phyloP scores from a whole-genome alignment of 1,140 invertebrate genomes.

The Halotydeus destructor region DNA sequence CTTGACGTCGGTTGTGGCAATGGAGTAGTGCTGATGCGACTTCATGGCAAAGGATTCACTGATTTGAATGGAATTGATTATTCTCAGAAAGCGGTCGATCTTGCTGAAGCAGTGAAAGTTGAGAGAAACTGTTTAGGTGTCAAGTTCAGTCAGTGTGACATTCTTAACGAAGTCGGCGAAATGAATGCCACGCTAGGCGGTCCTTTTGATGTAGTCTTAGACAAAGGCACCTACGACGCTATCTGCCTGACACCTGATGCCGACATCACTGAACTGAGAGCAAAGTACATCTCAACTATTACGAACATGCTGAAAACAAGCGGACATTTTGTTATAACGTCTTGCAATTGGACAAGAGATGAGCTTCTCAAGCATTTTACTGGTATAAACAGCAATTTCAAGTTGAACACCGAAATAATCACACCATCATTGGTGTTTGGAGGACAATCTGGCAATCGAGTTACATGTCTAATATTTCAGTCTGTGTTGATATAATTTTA shows the following conservation, averaged over 20 bases:
- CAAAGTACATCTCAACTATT: conserved; percentile 45
- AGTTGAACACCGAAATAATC: conserved; percentile 6
- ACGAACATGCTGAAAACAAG: conserved; percentile 32
- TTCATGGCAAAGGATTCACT: conserved; percentile 43
- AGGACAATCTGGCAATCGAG: conserved; percentile 6
- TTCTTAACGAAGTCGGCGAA: conserved; percentile 24
- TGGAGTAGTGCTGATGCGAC: conserved; percentile 53
- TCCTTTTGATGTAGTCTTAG: conserved; percentile 43
- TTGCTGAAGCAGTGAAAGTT: conserved; percentile 36
- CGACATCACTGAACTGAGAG: conserved; percentile 35
- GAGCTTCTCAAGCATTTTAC: conserved; percentile 52
- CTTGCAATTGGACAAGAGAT: conserved; percentile 79
- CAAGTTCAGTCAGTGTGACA: conserved; percentile 31
- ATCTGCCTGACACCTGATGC: conserved; percentile 42
- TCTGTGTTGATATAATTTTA: too few species aligned
- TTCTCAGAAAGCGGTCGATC: conserved; percentile 45
- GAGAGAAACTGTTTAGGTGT: conserved; percentile 4
- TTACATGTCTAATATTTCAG: conserved; percentile 10
- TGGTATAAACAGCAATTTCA: conserved; percentile 19
- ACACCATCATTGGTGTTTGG: conserved; percentile 10
- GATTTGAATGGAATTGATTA: conserved; percentile 65
- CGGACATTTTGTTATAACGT: conserved; percentile 60
- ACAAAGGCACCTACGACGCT: conserved; percentile 65
- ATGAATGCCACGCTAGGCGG: conserved; percentile 11
- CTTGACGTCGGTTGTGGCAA: conserved; percentile 67